Evolutionary conservation across 1,140 invertebrate species (phyloP).

Genomic region (Monomorium pharaonis): DNA sequence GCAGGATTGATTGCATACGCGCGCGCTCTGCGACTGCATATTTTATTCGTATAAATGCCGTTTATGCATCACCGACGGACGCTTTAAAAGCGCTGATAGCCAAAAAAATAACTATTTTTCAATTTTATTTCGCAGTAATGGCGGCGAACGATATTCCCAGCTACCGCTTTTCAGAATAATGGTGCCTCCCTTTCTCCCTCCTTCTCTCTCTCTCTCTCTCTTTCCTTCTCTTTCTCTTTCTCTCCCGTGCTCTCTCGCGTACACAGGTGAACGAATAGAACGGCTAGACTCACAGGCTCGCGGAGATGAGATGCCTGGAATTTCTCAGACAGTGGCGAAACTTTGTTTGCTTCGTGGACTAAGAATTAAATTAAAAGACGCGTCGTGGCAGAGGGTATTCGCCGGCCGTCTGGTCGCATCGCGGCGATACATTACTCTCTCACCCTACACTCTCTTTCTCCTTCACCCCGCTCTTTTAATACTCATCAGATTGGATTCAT

Average conservation of each 20-base stretch:
- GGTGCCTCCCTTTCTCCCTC: too few species aligned
- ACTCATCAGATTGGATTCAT: slow-evolving; percentile 46
- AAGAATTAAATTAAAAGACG: slow-evolving; percentile 54
- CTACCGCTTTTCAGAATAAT: background rate
- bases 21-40: slow-evolving; percentile 25
- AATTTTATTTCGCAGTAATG: background rate
- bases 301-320: slow-evolving; percentile 30
- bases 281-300: slow-evolving; percentile 11
- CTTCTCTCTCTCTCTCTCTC: background rate
- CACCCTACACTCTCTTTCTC: background rate
- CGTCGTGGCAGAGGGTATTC: background rate
- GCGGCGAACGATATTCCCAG: background rate
- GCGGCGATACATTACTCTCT: slow-evolving; percentile 18
- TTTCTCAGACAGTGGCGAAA: slow-evolving; percentile 38
- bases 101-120: slow-evolving; percentile 9
- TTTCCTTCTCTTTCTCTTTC: background rate
- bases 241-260: background rate
- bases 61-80: slow-evolving; percentile 10
- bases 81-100: slow-evolving; percentile 30
- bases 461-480: slow-evolving; percentile 28
- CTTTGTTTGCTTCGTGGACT: slow-evolving; percentile 50
- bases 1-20: slow-evolving; percentile 5
- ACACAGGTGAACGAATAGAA: slow-evolving; percentile 7
- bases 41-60: slow-evolving; percentile 55
- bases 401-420: background rate